Evolutionary conservation across 2,888 invertebrate genomes (phyloP).

Genomic region (Acanthococcus lagerstroemiae): DNA sequence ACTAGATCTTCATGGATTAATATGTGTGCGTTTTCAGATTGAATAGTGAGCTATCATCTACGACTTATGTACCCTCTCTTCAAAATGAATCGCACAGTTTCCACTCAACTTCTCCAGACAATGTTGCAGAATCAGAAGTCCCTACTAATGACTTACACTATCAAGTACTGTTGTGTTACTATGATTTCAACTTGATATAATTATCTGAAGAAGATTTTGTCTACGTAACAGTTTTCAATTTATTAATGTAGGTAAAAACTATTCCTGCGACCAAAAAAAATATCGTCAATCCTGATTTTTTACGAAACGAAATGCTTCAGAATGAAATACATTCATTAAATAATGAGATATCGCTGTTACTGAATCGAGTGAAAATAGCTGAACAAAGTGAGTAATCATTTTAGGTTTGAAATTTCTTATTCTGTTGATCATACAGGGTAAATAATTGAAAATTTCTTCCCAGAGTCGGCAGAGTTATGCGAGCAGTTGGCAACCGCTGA

Average conservation of each 20-base stretch:
- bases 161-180: background rate
- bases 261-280: background rate
- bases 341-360: conserved; percentile 21
- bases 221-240: too few species aligned
- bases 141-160: background rate
- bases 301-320: conserved; percentile 20
- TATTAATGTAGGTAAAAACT: background rate
- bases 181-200: background rate
- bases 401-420: too few species aligned
- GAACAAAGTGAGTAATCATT: conserved; percentile 9
- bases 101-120: too few species aligned
- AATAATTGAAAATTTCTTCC: background rate
- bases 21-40: too few species aligned
- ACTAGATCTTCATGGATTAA: too few species aligned
- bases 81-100: too few species aligned
- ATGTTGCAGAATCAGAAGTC: too few species aligned
- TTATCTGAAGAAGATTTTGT: background rate
- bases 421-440: too few species aligned
- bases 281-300: background rate
- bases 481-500: conserved; percentile 5
- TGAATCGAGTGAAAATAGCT: conserved; percentile 16
- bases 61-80: too few species aligned
- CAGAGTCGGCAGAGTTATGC: background rate
- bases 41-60: too few species aligned
- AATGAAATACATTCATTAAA: conserved; percentile 27